Percentiles rank a stretch among this genome's conserved stretches.
These are phyloP conservation scores for Halesus radiatus DNA, from an alignment of 1,140 invertebrate species.

Conservation along the genomic window DNA sequence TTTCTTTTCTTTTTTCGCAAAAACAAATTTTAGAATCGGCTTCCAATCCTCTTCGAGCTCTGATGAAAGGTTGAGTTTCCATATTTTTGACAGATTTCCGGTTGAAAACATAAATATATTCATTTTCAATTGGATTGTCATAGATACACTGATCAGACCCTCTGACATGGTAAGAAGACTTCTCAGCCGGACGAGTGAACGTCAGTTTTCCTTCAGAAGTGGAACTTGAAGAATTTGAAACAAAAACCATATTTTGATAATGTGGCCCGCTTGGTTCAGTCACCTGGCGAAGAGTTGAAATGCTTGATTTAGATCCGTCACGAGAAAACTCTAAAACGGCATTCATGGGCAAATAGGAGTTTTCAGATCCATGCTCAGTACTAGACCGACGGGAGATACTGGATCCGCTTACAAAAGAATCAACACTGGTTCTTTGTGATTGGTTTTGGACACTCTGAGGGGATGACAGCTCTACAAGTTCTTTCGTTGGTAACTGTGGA, in stretches of 20 bases:
- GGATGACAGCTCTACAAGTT: neutral
- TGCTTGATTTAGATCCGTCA: neutral
- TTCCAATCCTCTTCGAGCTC: constrained; percentile 61
- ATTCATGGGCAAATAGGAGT: constrained; percentile 47
- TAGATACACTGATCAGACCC: constrained; percentile 68
- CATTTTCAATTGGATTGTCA: constrained; percentile 62
- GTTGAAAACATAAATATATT: constrained; percentile 68
- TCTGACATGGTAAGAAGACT: constrained; percentile 65
- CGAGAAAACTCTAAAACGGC: constrained; percentile 40
- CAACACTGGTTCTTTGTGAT: constrained; percentile 22
- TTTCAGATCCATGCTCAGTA: constrained; percentile 11
- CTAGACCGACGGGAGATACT: constrained; percentile 9
- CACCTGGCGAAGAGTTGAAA: constrained; percentile 42
- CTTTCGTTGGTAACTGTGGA: no score
- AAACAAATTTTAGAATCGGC: constrained; percentile 67
- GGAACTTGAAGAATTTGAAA: neutral
- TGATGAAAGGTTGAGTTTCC: constrained; percentile 60
- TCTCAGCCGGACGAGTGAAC: neutral
- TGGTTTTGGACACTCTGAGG: neutral
- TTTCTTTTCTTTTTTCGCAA: constrained; percentile 56
- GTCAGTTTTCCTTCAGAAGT: neutral
- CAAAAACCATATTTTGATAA: constrained; percentile 48
- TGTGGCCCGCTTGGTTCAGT: constrained; percentile 25
- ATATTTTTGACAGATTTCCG: constrained; percentile 63
- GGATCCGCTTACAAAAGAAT: constrained; percentile 12